Evolutionary conservation across 2,888 invertebrate species (phyloP), one percentile per base, ranked within the genome.

Genomic region (Sphaerophoria taeniata): DNA sequence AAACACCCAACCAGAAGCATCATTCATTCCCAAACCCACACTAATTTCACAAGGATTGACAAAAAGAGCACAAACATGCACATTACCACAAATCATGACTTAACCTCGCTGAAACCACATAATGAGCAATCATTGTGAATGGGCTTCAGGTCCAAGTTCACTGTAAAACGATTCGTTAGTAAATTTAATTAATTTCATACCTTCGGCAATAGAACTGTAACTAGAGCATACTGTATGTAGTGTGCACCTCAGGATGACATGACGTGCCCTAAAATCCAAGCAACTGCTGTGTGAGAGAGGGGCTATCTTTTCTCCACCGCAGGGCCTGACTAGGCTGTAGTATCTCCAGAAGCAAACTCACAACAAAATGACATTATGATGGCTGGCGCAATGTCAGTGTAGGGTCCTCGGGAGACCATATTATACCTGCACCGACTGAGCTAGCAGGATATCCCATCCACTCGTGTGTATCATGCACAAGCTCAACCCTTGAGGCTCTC

Each of bases 131-230:
- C 80, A 80, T 80, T 84, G 80, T 71, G 79, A 58, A 60, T 43
- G 43, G 12, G 3, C 16, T 9, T 6, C 16, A 49, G 24, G 39
- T 16, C 6, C 39, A 58, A 60, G 75, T 36, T 60, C 58, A 71
- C 55, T 58, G 60, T 39, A 61, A 58, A 80, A 80, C 60, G 84
- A 85, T 76, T 85, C 84, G 75, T 85, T 85, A 80, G 80, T 76
- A 80, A 80, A 85, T 85, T 85, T 85, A 85, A 85, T 85, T 85
- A 85, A 80, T 85, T 85, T 72, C 49, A 72, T 63, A 85, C 80
- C 80, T 33, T 75, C 56, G 36, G 76, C 75, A 56, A 69, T 75
- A 76, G 61, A 75, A 75, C 72, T 49, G 80, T 76, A 85, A 85
- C 72, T 85, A 60, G 80, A 47, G 72, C 80, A 58, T 31, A 69